phyloP scores from a whole-genome alignment of 2,888 invertebrate species.

The Bombylius major region DNA sequence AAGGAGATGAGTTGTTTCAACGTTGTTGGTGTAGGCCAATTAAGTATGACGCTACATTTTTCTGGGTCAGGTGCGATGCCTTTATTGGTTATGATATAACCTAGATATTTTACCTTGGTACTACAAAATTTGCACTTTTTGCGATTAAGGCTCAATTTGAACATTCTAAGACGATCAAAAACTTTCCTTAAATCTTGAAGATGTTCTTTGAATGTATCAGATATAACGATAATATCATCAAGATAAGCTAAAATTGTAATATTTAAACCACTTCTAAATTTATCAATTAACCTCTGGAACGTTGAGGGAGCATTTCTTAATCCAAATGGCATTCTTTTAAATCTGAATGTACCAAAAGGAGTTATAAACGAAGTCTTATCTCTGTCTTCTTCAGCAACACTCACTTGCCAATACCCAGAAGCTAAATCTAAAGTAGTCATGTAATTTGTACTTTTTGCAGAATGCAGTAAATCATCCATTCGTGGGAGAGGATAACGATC shows the following conservation, averaged over 20 bases:
- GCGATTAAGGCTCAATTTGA: conserved; percentile 16
- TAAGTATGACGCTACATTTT: not conserved
- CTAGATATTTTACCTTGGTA: conserved; percentile 17
- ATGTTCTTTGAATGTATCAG: no score
- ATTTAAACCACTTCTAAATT: no score
- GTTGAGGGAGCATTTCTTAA: conserved; percentile 24
- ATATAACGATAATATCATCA: no score
- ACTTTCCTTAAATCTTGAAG: conserved; percentile 19
- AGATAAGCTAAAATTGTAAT: no score
- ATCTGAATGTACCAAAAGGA: conserved; percentile 14
- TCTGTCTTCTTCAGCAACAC: conserved; percentile 18
- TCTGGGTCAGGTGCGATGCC: conserved; percentile 16
- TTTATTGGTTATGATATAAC: conserved; percentile 19
- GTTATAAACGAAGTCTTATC: conserved; percentile 22
- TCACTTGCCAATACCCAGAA: conserved; percentile 30
- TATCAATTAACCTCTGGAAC: conserved; percentile 19
- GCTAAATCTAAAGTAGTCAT: conserved; percentile 28
- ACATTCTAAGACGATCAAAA: conserved; percentile 16
- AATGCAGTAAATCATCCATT: conserved; percentile 30
- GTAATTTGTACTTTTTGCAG: conserved; percentile 18
- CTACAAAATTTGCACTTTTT: conserved; percentile 12
- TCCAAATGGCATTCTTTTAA: conserved; percentile 26
- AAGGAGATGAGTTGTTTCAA: no score
- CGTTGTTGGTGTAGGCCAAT: no score
- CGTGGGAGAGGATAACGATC: conserved; percentile 29